Evolutionary conservation across 2,888 invertebrate species (phyloP).

Genomic region (Dorcus hopei): DNA sequence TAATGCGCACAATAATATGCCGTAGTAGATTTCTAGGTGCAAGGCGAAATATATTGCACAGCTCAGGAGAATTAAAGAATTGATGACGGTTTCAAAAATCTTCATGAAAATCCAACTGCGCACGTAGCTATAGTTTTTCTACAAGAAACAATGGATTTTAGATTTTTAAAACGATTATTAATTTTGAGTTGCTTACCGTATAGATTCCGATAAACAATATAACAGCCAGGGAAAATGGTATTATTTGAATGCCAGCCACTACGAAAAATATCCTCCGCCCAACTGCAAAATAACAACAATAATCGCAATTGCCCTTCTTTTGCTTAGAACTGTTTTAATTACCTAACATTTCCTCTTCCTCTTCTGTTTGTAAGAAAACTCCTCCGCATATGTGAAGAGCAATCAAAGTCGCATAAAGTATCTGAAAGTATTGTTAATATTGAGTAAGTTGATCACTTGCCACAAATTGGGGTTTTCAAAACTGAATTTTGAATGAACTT

Average conservation of each 20-base stretch:
- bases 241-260: constrained; percentile 7
- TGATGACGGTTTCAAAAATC: constrained; percentile 11
- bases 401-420: constrained; percentile 3
- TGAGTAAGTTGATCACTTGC: too few relatives aligned
- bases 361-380: neutral
- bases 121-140: constrained; percentile 13
- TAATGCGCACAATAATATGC: constrained; percentile 10
- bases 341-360: neutral
- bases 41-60: constrained; percentile 10
- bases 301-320: neutral
- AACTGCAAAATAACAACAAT: constrained; percentile 6
- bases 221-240: constrained; percentile 16
- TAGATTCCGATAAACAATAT: constrained; percentile 14
- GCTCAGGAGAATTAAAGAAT: constrained; percentile 9
- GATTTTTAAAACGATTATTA: neutral
- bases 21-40: constrained; percentile 6
- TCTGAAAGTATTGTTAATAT: neutral
- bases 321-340: neutral
- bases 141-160: constrained; percentile 4
- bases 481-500: constrained; percentile 10
- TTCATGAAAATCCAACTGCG: constrained; percentile 13
- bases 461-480: too few relatives aligned
- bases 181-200: neutral
- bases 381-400: constrained; percentile 2
- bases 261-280: constrained; percentile 3